A percentile compares a stretch with the other conserved stretches of the same genome.
These are phyloP conservation scores for Cylas formicarius DNA, from an alignment of 1,140 invertebrate species.

Conservation along the genomic window DNA sequence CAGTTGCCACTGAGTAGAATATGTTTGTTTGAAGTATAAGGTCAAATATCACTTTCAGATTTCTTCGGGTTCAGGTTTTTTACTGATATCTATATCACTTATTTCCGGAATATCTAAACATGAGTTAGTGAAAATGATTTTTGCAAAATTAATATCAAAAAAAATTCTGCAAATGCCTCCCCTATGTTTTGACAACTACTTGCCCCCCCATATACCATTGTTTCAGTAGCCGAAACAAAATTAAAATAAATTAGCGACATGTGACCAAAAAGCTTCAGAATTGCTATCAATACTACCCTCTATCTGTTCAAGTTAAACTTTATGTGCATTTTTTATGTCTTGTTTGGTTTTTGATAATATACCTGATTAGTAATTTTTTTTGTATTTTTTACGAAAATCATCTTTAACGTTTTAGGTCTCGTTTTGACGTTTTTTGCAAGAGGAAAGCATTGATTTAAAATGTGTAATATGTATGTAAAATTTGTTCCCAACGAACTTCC, in stretches of 20 bases:
- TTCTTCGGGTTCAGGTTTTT: conserved; percentile 8
- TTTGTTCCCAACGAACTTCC: conserved; percentile 3
- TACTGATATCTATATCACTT: conserved; percentile 2
- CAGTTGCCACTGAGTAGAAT: background rate
- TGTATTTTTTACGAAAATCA: conserved; percentile 5
- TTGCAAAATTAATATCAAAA: conserved; percentile 2
- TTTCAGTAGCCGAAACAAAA: background rate
- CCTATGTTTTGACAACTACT: conserved; percentile 1
- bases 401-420: no score
- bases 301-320: background rate
- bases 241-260: conserved; percentile 1
- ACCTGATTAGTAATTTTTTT: conserved; percentile 3
- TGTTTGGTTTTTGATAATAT: conserved; percentile 4
- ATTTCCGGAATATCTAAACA: conserved; percentile 2
- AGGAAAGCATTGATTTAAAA: background rate
- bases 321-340: conserved; percentile 5
- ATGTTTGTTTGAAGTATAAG: conserved; percentile 1
- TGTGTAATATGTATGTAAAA: conserved; percentile 2
- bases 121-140: conserved; percentile 1
- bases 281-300: conserved; percentile 5
- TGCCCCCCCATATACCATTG: conserved; percentile 5
- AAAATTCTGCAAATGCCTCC: conserved; percentile 3
- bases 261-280: conserved; percentile 3
- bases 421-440: conserved; percentile 1
- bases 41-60: background rate